These are phyloP conservation scores for Hybognathus amarus DNA, from an alignment of 2,797 vertebrate genomes.

Conservation along the genomic window DNA sequence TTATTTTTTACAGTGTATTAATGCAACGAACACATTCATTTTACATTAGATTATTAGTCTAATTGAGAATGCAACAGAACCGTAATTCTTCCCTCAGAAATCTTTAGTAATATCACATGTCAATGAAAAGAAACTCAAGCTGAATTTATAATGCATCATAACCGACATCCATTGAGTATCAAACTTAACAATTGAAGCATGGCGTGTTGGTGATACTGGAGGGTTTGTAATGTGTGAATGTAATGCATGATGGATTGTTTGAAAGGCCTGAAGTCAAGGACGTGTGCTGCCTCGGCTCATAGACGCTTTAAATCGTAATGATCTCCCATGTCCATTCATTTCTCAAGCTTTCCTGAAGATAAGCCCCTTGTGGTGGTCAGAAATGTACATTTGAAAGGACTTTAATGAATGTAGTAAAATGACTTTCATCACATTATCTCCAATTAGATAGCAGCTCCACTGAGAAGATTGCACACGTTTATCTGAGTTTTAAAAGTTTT, in stretches of 20 bases:
- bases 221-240: not conserved
- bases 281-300: not conserved
- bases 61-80: not conserved
- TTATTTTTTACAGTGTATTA: no score
- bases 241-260: slow-evolving; percentile 4
- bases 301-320: slow-evolving; percentile 14
- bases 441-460: slow-evolving; percentile 73
- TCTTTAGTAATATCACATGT: not conserved
- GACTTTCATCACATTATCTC: slow-evolving; percentile 70
- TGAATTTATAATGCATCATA: slow-evolving; percentile 2
- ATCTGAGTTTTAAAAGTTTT: slow-evolving; percentile 75
- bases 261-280: slow-evolving; percentile 11
- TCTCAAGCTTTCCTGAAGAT: slow-evolving; percentile 33
- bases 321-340: slow-evolving; percentile 21
- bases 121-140: not conserved
- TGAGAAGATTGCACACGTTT: slow-evolving; percentile 72
- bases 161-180: not conserved
- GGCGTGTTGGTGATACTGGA: no score
- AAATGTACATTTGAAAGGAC: slow-evolving; percentile 28
- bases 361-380: slow-evolving; percentile 15
- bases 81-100: not conserved
- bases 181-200: not conserved
- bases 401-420: slow-evolving; percentile 39
- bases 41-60: not conserved
- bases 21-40: not conserved